Evolutionary conservation across 2,888 invertebrate species (phyloP), one percentile per base, ranked within the genome.

Genomic region (Meta bourneti): DNA sequence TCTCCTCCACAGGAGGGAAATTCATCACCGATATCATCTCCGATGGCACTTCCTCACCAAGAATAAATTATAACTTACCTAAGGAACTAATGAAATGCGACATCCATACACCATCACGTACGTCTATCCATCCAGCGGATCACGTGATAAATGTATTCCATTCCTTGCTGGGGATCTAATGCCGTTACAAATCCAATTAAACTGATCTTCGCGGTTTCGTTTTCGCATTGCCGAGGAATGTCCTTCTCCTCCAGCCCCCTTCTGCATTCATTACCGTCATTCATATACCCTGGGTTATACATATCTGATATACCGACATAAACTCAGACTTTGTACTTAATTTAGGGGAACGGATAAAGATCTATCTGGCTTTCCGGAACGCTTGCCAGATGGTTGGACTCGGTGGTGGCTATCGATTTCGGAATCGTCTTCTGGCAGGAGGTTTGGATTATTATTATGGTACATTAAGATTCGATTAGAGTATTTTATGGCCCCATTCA

Each of bases 101-200:
- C 80, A 88, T 80, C 54, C 77, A n/a, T 20, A 79, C 70, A 70
- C 78, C 69, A 52, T 78, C 80, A 52, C 78, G 74, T 80, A 52
- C 49, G 54, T 11, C 86, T 48, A 88, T 61, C 80, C 87, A 72
- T 79, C 54, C 20, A 49, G 49, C 54, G 51, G 34, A 80, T 61
- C 72, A 80, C 72, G 79, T 87, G 87, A 87, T 87, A 87, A 87
- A 87, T 87, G 71, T 80, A 87, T 85, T 85, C 84, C 84, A 72
- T 51, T 20, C 61, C 77, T 48, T 61, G 19, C 77, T n/a, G 34
- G 48, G 61, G 72, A 70, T 70, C 81, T 83, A 83, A 83, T 83
- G 75, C 84, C 69, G 74, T 69, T 77, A 77, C 75, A 85, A 85
- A 85, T 85, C 84, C 84, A 85, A 85, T 85, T 85, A 85, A 85